phyloP scores from a whole-genome alignment of 2,113 vertebrate species.

The Brachirus orientalis region DNA sequence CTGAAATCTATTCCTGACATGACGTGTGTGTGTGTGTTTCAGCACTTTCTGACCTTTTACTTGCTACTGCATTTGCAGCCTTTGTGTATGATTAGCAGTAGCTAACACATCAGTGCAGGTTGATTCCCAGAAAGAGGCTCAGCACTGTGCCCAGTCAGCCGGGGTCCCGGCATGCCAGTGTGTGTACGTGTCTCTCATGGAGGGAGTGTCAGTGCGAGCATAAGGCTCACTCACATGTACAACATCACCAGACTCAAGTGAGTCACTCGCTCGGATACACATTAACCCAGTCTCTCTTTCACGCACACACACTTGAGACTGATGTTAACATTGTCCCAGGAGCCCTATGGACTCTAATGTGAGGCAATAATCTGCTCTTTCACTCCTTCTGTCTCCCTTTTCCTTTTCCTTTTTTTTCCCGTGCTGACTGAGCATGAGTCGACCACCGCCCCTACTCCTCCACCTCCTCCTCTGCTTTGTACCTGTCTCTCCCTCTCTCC shows the following conservation, averaged over 20 bases:
- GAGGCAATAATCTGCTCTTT: slow-evolving; percentile 60
- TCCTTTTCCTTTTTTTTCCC: not conserved
- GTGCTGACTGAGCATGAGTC: slow-evolving; percentile 53
- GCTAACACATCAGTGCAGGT: slow-evolving; percentile 43
- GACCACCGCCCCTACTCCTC: slow-evolving; percentile 27
- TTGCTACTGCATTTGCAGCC: slow-evolving; percentile 9
- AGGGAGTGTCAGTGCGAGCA: slow-evolving; percentile 63
- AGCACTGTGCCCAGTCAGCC: slow-evolving; percentile 30
- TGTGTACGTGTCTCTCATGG: slow-evolving; percentile 51
- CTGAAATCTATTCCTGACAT: slow-evolving; percentile 23
- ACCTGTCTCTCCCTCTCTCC: slow-evolving; percentile 69
- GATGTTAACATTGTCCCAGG: slow-evolving; percentile 52
- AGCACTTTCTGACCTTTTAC: slow-evolving; percentile 31
- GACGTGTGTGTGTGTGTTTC: slow-evolving; percentile 4
- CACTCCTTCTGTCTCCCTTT: slow-evolving; percentile 35
- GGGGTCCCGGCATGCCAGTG: slow-evolving; percentile 30
- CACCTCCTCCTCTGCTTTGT: slow-evolving; percentile 51
- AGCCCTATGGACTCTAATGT: slow-evolving; percentile 32
- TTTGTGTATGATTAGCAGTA: slow-evolving; percentile 45
- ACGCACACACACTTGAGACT: slow-evolving; percentile 35
- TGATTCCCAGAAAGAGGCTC: slow-evolving; percentile 61
- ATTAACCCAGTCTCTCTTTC: slow-evolving; percentile 47
- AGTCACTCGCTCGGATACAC: slow-evolving; percentile 55
- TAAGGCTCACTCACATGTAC: slow-evolving; percentile 26
- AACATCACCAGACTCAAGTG: slow-evolving; percentile 33